Base-by-base conservation (phyloP, 2,113 vertebrate genomes). In the Tachysurus fulvidraco region DNA sequence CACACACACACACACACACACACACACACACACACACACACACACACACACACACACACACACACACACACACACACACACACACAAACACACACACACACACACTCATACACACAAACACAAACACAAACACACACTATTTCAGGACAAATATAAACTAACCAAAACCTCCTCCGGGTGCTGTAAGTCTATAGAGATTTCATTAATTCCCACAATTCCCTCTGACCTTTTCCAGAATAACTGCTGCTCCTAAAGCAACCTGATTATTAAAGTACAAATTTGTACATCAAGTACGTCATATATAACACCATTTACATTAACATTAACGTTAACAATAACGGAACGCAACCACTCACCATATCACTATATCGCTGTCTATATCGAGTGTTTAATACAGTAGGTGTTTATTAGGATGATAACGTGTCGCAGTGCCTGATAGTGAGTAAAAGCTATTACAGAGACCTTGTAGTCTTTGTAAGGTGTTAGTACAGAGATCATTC, bases 191-290 rank as follows among this genome's bases (percentile, higher is more conserved):
- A 83, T n/a, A 54, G 86, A 87, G 86, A 87, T 52, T 77, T 67
- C 59, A 83, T 16, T 46, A 78, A 83, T 87, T 87, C 86, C 86
- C 86, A 87, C 86, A 87, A 77, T 87, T 82, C 81, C 71, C 25
- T 78, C 71, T 87, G 59, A 76, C 50, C 73, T 83, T 77, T 25
- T 83, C 60, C 73, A 77, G 9, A 87, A 77, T 78, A 87, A 78
- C 86, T 78, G 81, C 81, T 83, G 41, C 50, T 83, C 60, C 23
- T 77, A n/a, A 65, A 77, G 21, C 23, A 67, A 52, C 46, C 69
- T 76, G 44, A 41, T 59, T 55, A 60, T 81, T 83, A 52, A n/a
- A 50, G 60, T 50, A 28, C 36, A 82, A 82, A 82, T 82, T 64
- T 81, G 23, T 28, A 80, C 78, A 60, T 36, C 28, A 60, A 36